phyloP scores from a whole-genome alignment of 2,113 vertebrate species.

The Plestiodon gilberti region DNA sequence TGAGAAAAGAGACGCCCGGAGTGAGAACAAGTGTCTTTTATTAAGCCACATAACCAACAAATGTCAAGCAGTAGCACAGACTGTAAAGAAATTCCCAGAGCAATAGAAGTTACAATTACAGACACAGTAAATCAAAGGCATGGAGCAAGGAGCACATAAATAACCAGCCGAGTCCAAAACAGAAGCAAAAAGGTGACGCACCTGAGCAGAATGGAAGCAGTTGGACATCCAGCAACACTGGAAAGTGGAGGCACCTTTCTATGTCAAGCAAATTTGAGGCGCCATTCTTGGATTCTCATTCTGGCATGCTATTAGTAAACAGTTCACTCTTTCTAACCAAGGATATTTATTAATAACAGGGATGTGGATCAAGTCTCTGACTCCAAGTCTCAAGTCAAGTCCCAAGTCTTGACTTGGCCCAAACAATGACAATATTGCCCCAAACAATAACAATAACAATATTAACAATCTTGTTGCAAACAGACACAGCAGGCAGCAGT shows the following conservation, averaged over 20 bases:
- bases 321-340: too few species aligned
- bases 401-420: too few species aligned
- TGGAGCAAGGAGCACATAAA: not conserved
- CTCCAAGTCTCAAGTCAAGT: too few species aligned
- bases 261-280: not conserved
- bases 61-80: constrained; percentile 9
- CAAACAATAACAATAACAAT: too few species aligned
- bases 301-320: not conserved
- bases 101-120: constrained; percentile 24
- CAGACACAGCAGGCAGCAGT: too few species aligned
- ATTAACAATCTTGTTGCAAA: too few species aligned
- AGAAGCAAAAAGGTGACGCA: not conserved
- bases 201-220: not conserved
- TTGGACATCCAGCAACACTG: not conserved
- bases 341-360: too few species aligned
- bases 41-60: constrained; percentile 19
- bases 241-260: not conserved
- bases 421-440: too few species aligned
- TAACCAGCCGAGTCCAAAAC: not conserved
- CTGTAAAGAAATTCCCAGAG: constrained; percentile 17
- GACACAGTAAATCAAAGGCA: constrained; percentile 12
- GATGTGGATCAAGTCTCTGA: too few species aligned
- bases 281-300: not conserved
- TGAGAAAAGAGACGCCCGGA: not conserved
- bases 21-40: constrained; percentile 28